Base-by-base conservation (phyloP, 2,888 invertebrate species). In the Orthosia gothica region DNA sequence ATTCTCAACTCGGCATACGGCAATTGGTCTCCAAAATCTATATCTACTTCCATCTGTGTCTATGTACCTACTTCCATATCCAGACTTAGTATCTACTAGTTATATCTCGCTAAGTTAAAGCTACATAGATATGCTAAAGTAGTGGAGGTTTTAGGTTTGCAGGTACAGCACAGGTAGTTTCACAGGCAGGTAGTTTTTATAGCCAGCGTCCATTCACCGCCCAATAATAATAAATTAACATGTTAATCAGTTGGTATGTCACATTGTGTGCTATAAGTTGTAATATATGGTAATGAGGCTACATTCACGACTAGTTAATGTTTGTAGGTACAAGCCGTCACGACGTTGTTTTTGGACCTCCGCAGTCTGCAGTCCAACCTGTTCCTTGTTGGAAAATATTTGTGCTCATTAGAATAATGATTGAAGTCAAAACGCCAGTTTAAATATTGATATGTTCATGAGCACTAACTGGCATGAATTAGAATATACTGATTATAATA, bases 351-450 rank as follows among this genome's bases (percentile, higher is more conserved):
- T 76, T 54, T n/a, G 59, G 50, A 26, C 40, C 15, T 45, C 47
- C 50, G 45, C 18, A 71, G 54, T 63, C 59, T 9, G 40, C 40
- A 40, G 57, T 49, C 40, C 45, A 52, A 81, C 58, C 59, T 61
- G 71, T 76, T 84, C 50, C 52, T 7, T 55, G 49, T 45, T 67
- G 2, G 26, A 72, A 18, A 76, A 45, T 59, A 63, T 50, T 67
- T 45, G 61, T 67, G 18, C 16, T 50, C 45, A 64, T 75, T 75
- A 52, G 5, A 81, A 45, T 59, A 81, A n/a, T 50, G n/a, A 47
- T 63, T 47, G 62, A 62, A 62, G 26, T n/a, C 20, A 16, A 26
- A 71, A 57, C 16, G 16, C 40, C 52, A 26, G 18, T 26, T 55
- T n/a, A 20, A 61, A 73, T 61, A 62, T 79, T 45, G 45, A 57